These are phyloP conservation scores for Xylocopa sonorina DNA, from an alignment of 1,140 invertebrate species.

Conservation along the genomic window DNA sequence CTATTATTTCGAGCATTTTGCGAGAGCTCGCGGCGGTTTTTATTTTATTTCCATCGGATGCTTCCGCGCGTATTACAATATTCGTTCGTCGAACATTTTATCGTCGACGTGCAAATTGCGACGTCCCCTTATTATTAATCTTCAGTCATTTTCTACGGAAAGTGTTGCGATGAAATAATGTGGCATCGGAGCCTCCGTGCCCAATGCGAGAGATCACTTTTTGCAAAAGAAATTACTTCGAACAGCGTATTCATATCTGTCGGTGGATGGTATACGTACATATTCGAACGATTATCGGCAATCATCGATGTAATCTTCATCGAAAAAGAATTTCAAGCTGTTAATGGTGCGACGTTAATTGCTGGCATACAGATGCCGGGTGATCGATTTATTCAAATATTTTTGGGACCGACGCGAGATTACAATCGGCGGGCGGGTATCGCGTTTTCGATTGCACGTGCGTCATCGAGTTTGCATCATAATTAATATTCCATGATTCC, in stretches of 20 bases:
- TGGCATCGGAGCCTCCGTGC: too few species aligned
- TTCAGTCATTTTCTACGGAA: too few species aligned
- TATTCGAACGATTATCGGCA: not conserved
- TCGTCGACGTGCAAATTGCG: too few species aligned
- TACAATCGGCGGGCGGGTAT: slow-evolving; percentile 25
- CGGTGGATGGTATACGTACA: not conserved
- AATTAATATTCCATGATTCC: slow-evolving; percentile 53
- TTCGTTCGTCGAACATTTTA: not conserved
- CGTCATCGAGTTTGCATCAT: slow-evolving; percentile 51
- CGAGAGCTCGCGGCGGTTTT: not conserved
- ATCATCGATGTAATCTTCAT: not conserved
- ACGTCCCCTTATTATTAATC: too few species aligned
- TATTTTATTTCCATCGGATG: not conserved
- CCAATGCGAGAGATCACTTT: too few species aligned
- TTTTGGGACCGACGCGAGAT: slow-evolving; percentile 12
- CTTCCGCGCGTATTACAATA: not conserved
- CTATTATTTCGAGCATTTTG: not conserved
- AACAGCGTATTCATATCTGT: not conserved
- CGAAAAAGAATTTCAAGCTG: not conserved
- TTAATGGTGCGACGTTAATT: slow-evolving; percentile 17
- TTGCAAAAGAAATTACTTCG: not conserved
- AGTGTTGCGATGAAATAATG: too few species aligned
- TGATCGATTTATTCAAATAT: slow-evolving; percentile 25
- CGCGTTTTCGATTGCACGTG: slow-evolving; percentile 36
- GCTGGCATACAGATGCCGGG: not conserved